Evolutionary conservation across 2,113 vertebrate species (phyloP).

Genomic region (Cisticola juncidis): DNA sequence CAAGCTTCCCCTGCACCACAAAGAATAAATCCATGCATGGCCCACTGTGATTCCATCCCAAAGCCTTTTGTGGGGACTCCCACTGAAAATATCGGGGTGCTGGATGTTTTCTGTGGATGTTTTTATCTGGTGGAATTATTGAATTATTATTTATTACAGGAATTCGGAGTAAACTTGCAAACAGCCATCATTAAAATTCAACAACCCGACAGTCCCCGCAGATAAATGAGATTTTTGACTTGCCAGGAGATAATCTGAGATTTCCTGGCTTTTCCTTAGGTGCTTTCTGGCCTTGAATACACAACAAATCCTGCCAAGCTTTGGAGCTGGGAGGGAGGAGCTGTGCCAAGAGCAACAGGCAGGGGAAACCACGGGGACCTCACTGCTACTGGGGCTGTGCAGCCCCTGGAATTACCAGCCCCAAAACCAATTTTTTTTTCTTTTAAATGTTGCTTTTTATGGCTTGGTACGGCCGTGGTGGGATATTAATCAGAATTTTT

Average conservation of each 20-base stretch:
- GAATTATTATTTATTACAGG: no score
- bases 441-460: background rate
- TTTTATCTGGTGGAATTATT: background rate
- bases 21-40: accelerated
- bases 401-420: background rate
- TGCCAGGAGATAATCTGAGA: background rate
- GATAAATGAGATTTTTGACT: background rate
- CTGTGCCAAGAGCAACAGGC: slow-evolving; percentile 28
- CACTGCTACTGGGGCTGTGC: background rate
- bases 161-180: background rate
- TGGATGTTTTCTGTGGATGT: background rate
- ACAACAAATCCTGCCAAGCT: background rate
- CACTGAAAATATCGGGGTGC: background rate
- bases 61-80: background rate
- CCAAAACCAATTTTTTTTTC: background rate
- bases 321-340: background rate
- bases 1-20: background rate
- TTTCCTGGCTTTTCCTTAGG: background rate
- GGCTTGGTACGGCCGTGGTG: background rate
- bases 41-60: background rate
- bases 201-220: background rate
- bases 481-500: background rate
- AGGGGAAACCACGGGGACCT: background rate
- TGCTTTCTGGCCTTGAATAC: background rate
- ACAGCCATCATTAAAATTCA: background rate